Evolutionary conservation across 2,113 vertebrate genomes (phyloP), one percentile per base, ranked within the genome.

Genomic region (Spheniscus mendiculus): DNA sequence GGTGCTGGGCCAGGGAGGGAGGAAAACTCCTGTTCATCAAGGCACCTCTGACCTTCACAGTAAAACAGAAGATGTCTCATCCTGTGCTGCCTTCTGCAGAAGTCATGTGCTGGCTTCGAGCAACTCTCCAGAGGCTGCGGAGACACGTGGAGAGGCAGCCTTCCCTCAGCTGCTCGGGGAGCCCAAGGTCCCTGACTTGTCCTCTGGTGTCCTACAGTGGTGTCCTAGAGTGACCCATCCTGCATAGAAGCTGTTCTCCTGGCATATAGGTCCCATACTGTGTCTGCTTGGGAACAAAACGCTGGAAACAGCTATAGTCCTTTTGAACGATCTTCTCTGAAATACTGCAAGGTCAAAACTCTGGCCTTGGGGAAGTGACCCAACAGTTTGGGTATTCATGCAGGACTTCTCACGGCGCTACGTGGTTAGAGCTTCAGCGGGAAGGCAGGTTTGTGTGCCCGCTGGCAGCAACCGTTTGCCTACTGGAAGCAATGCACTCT

Each of bases 11-110:
- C 50, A 53, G 44, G 17, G 76, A 72, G 63, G 49, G 49, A 81
- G 76, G 58, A 83, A 83, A 81, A 69, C 40, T 87, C 67, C 72
- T 87, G 71, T 61, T 84, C 50, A n/a, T 88, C 59, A 61, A 78
- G 74, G 26, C 88, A 88, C 58, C 82, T 82, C 82, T 92, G 90
- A 86, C 92, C 88, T 93, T 85, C 71, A 55, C 29, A 45, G 16
- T 0, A 4, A 25, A 65, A 9, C 42, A 93, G 47, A 72, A 69
- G 56, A 79, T 29, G 53, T 47, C 61, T 47, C 85, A 76, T 86
- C 30, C 88, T 92, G 66, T 74, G 78, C 78, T 90, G 78, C 89
- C 82, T 90, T 91, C 89, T 95, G 95, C n/a, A 94, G 74, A 32
- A 67, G n/a, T 10, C 42, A 3, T 6, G 47, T 27, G 91, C 79